phyloP scores from a whole-genome alignment of 1,140 invertebrate species.

The Archivesica marissinica region DNA sequence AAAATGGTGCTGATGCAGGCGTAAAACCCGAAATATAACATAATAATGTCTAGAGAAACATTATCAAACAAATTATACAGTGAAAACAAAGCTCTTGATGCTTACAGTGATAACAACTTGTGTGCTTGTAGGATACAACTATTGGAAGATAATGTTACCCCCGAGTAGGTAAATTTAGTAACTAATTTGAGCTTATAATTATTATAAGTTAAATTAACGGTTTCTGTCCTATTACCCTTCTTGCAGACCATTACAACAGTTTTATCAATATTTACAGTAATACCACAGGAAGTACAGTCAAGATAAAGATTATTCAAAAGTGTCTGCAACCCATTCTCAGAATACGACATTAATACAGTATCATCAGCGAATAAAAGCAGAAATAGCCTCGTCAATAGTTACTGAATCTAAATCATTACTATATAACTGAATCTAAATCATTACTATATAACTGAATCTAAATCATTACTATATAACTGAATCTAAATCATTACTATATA shows the following conservation, averaged over 20 bases:
- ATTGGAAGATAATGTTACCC: neutral
- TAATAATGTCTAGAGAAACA: too few species aligned
- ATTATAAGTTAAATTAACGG: neutral
- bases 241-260: neutral
- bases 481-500: too few species aligned
- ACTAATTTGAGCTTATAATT: neutral
- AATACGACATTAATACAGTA: slow-evolving; percentile 12
- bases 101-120: neutral
- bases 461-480: too few species aligned
- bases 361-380: slow-evolving; percentile 11
- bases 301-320: neutral
- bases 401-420: neutral
- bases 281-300: slow-evolving; percentile 2
- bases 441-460: too few species aligned
- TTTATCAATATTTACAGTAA: slow-evolving; percentile 9
- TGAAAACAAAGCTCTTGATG: neutral
- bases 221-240: neutral
- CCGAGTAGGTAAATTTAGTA: neutral
- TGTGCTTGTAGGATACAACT: neutral
- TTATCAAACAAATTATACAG: neutral
- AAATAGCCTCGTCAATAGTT: neutral
- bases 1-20: too few species aligned
- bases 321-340: neutral
- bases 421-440: too few species aligned
- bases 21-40: too few species aligned